Conservation (phyloP, 2,888 invertebrate species). For the Lycocerus yunnanus region DNA sequence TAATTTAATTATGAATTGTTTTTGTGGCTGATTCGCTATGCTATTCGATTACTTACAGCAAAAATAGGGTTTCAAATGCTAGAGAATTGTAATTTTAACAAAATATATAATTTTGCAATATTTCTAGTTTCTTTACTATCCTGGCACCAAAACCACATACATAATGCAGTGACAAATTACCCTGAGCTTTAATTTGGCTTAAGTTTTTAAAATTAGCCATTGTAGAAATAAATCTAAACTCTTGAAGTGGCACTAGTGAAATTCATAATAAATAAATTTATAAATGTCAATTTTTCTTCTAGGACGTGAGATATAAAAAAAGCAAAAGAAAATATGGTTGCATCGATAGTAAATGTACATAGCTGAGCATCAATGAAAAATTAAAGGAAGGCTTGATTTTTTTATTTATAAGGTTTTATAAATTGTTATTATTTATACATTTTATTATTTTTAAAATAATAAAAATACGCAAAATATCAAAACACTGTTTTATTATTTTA, state of each 20-base stretch:
- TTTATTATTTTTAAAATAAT: slow-evolving; percentile 19
- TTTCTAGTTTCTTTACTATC: not conserved
- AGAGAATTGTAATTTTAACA: not conserved
- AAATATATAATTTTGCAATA: not conserved
- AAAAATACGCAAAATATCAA: not conserved
- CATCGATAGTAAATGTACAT: slow-evolving; percentile 1
- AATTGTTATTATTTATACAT: slow-evolving; percentile 11
- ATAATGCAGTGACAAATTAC: too few relatives aligned
- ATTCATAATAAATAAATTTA: slow-evolving; percentile 9
- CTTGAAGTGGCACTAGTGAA: not conserved
- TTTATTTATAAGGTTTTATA: slow-evolving; percentile 7
- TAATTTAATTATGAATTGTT: not conserved
- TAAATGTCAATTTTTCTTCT: slow-evolving; percentile 35
- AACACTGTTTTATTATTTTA: not conserved
- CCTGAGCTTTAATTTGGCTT: too few relatives aligned
- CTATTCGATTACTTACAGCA: not conserved
- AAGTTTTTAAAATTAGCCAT: too few relatives aligned
- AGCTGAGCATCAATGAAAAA: not conserved
- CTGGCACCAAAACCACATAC: not conserved
- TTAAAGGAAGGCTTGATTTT: not conserved
- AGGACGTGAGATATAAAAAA: slow-evolving; percentile 50
- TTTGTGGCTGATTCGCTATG: not conserved
- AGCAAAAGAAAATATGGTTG: slow-evolving; percentile 45
- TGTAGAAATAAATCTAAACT: too few relatives aligned
- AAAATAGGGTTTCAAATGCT: not conserved